Base-by-base conservation (phyloP, 2,113 vertebrate genomes). In the Malurus melanocephalus region DNA sequence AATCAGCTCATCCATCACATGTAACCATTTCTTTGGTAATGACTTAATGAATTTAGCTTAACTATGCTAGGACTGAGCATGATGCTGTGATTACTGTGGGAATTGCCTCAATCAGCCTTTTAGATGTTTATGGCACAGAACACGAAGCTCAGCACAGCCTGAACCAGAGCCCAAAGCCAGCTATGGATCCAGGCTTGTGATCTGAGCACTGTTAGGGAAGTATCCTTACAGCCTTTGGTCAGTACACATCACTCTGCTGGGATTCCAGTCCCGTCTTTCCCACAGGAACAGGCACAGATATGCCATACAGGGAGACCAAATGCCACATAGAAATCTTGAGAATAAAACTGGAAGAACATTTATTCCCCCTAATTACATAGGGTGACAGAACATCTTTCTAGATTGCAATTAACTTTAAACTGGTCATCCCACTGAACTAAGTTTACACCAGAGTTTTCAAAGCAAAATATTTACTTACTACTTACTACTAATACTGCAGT, bases 11-110 rank as follows among this genome's bases (percentile, higher is more conserved):
- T 85, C 65, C 79, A 78, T 75, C 81, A 92, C 72, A 81, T 1
- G 0, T 45, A 88, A 79, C 56, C 57, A 74, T 33, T 90, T 80
- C 76, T 64, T 73, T 82, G 53, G 69, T 73, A 93, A 92, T 52
- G 78, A 76, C 78, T 86, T 87, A 82, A 88, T 80, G 67, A 90
- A 90, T 93, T 85, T 77, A 94, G 84, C 67, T 93, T 81, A 80
- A 81, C 83, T 66, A 35, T 27, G 24, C 71, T 60, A 52, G 64
- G 55, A 32, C 77, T 24, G 59, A 88, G 62, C 43, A 69, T 3
- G 51, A 79, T 79, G 52, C 86, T 85, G 83, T 71, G 89, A 88
- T 75, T 83, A 72, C 73, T 85, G 80, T 76, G 90, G 83, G 92
- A 91, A 87, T 81, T 81, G 43, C 71, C 80, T 90, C 88, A 57